These are phyloP conservation scores for Heliocidaris tuberculata DNA, from an alignment of 35 echinoderm and acorn worm species.

Conservation along the genomic window DNA sequence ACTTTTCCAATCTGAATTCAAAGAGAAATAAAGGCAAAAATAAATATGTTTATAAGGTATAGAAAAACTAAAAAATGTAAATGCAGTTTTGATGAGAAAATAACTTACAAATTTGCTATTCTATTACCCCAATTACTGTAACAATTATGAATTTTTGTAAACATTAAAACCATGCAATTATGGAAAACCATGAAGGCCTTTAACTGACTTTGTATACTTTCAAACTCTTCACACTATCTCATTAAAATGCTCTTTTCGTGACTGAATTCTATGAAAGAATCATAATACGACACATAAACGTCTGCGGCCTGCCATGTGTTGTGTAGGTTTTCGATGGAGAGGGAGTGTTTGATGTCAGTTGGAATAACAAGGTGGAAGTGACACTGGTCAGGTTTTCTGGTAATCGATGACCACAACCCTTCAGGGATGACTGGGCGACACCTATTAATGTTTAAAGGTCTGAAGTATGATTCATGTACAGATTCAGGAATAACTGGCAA, in stretches of 20 bases:
- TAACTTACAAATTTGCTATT: neutral
- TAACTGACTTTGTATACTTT: neutral
- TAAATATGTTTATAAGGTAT: neutral
- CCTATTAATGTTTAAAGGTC: neutral
- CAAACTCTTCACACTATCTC: neutral
- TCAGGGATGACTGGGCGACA: neutral
- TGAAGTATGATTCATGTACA: neutral
- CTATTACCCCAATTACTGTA: neutral
- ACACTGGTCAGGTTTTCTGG: conserved; percentile 15
- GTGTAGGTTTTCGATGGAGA: neutral
- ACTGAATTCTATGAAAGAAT: neutral
- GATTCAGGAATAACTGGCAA: no score
- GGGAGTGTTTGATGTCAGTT: neutral
- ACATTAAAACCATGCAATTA: neutral
- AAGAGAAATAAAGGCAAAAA: no score
- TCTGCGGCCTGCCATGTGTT: neutral
- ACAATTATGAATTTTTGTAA: neutral
- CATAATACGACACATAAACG: neutral
- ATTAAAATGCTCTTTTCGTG: neutral
- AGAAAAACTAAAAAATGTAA: neutral
- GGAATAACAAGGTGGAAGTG: neutral
- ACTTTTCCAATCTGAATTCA: no score
- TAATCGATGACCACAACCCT: conserved; percentile 9
- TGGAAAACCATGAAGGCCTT: neutral
- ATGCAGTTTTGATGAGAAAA: neutral